A percentile compares a stretch with the other conserved stretches of the same genome.
Conservation (phyloP, 2,113 vertebrate genomes). For the Sylvietta virens region DNA sequence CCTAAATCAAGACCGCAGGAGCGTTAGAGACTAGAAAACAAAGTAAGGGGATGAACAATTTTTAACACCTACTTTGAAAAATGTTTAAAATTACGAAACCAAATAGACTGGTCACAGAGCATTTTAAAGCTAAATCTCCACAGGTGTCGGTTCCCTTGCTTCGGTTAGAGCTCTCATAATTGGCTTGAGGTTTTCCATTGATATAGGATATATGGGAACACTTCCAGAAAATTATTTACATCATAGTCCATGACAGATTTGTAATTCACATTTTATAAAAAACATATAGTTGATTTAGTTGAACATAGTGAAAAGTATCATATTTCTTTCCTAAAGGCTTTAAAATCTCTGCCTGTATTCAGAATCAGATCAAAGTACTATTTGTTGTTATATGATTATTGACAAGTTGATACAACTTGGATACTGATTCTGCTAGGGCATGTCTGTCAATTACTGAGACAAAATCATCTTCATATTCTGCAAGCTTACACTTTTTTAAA, state of each 20-base stretch:
- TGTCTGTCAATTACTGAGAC: neutral
- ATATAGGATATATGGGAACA: neutral
- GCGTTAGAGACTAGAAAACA: neutral
- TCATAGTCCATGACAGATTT: neutral
- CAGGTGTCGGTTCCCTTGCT: neutral
- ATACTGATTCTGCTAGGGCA: neutral
- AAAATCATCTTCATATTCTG: neutral
- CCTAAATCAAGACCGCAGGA: neutral
- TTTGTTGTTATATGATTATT: neutral
- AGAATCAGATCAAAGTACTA: neutral
- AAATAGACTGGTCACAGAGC: neutral
- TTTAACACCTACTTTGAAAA: neutral
- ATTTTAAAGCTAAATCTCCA: neutral
- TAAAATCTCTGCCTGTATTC: neutral
- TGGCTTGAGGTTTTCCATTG: neutral
- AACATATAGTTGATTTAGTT: neutral
- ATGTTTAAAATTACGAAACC: neutral
- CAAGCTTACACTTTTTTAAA: neutral
- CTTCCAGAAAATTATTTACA: neutral
- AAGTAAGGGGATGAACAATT: neutral
- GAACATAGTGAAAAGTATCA: rapidly evolving
- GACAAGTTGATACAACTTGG: neutral
- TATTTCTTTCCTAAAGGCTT: neutral
- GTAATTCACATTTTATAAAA: neutral
- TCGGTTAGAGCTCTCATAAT: neutral